These are phyloP conservation scores for Plutella xylostella DNA, from an alignment of 2,888 invertebrate species.

Conservation along the genomic window DNA sequence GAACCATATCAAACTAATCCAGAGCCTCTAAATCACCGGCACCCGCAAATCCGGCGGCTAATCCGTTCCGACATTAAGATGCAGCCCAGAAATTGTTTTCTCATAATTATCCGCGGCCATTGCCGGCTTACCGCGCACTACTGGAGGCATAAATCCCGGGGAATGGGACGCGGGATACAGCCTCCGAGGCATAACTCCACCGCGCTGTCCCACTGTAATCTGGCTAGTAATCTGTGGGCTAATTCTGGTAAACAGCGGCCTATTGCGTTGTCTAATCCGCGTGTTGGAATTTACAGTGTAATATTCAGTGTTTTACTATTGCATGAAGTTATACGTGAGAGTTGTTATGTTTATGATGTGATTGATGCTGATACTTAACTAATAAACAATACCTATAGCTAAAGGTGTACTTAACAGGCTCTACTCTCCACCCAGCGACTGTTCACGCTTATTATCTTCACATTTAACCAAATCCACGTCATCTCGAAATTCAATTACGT, in stretches of 20 bases:
- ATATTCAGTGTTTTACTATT: too few relatives aligned
- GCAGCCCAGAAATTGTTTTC: conserved; percentile 66
- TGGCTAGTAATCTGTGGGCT: conserved; percentile 65
- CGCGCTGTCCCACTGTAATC: conserved; percentile 62
- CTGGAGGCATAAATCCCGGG: conserved; percentile 63
- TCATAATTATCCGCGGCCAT: conserved; percentile 60
- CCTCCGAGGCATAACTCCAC: conserved; percentile 46
- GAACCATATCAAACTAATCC: too few relatives aligned
- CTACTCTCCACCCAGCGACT: too few relatives aligned
- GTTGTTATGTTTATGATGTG: too few relatives aligned
- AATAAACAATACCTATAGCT: too few relatives aligned
- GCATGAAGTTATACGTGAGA: too few relatives aligned
- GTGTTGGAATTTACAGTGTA: too few relatives aligned
- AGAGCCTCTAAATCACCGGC: background rate
- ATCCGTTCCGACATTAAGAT: conserved; percentile 54
- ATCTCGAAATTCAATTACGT: background rate
- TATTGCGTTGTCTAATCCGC: conserved; percentile 59
- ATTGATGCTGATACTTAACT: too few relatives aligned
- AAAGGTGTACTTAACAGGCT: too few relatives aligned
- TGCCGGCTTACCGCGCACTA: conserved; percentile 55
- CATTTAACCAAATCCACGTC: background rate
- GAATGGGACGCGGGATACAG: conserved; percentile 48
- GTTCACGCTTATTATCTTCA: too few relatives aligned
- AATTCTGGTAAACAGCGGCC: conserved; percentile 52
- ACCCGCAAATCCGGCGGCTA: conserved; percentile 33